These are phyloP conservation scores for Meleagris gallopavo DNA, from an alignment of 2,113 vertebrate genomes.

Conservation along the genomic window DNA sequence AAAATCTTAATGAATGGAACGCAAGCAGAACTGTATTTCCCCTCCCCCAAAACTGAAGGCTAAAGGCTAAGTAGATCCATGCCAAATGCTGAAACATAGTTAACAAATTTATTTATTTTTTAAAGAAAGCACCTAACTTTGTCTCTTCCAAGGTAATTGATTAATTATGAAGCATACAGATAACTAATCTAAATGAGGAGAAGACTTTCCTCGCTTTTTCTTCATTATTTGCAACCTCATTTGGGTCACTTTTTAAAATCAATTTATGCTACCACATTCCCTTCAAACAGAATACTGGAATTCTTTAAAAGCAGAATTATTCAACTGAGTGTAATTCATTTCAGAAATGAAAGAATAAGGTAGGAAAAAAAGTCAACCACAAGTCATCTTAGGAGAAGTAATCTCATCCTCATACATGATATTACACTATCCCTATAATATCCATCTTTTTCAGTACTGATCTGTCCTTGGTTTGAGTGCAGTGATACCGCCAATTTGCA, in stretches of 20 bases:
- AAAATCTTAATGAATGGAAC: background rate
- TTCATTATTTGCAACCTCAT: background rate
- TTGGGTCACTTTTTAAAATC: background rate
- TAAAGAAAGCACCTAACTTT: accelerated
- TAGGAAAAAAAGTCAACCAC: background rate
- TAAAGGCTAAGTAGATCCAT: background rate
- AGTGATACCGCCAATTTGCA: background rate
- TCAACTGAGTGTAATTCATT: background rate
- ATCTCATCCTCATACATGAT: background rate
- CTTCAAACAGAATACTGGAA: background rate
- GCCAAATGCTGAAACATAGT: background rate
- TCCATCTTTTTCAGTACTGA: background rate
- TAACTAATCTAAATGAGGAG: background rate
- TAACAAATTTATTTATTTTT: background rate
- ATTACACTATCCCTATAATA: background rate
- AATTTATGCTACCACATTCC: background rate
- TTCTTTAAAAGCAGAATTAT: background rate
- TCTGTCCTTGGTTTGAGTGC: background rate
- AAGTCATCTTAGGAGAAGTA: background rate
- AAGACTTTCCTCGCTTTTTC: background rate
- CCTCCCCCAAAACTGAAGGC: background rate
- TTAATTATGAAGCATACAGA: background rate
- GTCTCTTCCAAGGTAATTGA: background rate
- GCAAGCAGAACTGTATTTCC: background rate
- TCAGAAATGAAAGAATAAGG: background rate